Evolutionary conservation across 2,797 vertebrate species (phyloP), one percentile per base, ranked within the genome.

Genomic region (Falco concolor): DNA sequence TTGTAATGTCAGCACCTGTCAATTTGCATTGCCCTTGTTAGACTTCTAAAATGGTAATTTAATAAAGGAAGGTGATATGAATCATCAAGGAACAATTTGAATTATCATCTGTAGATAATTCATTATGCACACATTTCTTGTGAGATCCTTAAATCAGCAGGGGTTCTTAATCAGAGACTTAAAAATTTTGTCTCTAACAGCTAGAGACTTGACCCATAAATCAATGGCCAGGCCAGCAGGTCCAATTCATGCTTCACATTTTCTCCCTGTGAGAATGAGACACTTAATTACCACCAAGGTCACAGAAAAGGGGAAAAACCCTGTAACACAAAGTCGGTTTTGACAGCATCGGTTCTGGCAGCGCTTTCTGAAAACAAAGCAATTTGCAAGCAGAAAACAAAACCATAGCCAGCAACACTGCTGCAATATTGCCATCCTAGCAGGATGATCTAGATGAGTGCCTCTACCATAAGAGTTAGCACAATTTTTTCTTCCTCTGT

Each of bases 81-180:
- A 97, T 97, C 94, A 97, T 89, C 95, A 96, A 95, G 93, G 59
- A 96, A 96, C 89, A 87, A 96, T 95, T 28, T 98, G 93, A 97
- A 96, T 97, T 97, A 97, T 97, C 94, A 93, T 97, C 96, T 95
- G 86, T 90, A 97, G 94, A 94, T 97, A 97, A 97, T 97, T 98
- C 92, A 97, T 98, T 98, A 98, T 97, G 97, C 96, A 97, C 96
- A 96, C 92, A 95, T 97, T 98, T 97, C 96, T 96, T 97, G 92
- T n/a, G 82, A 98, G 96, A 98, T 97, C 90, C 94, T 98, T 97
- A 97, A 97, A 97, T 96, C 97, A 97, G 96, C 93, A 90, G 95
- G 97, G 91, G 81, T 97, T 96, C 97, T 98, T 98, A 97, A 98
- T 97, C 97, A 98, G 94, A 97, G 89, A 97, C 94, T 96, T 97